Evolutionary conservation across 2,888 invertebrate species (phyloP).

Genomic region (Latrodectus elegans): DNA sequence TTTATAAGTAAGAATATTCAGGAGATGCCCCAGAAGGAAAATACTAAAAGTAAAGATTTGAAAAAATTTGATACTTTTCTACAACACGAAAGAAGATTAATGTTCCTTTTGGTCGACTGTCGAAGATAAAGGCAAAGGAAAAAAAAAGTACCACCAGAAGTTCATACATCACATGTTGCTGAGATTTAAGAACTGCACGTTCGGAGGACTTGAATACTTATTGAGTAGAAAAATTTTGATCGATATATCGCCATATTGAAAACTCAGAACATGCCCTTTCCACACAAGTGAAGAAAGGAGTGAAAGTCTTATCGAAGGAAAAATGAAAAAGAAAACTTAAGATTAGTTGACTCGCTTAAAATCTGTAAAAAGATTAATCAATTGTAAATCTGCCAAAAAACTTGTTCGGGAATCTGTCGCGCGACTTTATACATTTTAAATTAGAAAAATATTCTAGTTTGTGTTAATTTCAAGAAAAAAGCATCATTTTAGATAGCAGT

Average conservation of each 20-base stretch:
- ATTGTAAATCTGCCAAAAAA: not conserved
- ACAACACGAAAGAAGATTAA: slow-evolving; percentile 2
- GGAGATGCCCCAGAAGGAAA: not conserved
- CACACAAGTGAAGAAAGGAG: too few species aligned
- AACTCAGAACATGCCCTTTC: not conserved
- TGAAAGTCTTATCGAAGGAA: too few species aligned
- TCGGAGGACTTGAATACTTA: not conserved
- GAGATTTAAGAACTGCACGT: not conserved
- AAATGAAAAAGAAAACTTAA: not conserved
- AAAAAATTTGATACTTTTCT: not conserved
- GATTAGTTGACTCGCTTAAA: not conserved
- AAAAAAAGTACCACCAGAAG: not conserved
- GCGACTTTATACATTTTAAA: too few species aligned
- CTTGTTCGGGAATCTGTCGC: too few species aligned
- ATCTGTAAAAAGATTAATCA: not conserved
- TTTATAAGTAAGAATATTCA: not conserved
- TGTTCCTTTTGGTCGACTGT: not conserved
- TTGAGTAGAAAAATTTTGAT: not conserved
- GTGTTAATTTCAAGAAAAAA: too few species aligned
- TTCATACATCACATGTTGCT: not conserved
- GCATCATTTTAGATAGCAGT: too few species aligned
- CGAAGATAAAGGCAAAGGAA: not conserved
- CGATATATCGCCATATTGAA: slow-evolving; percentile 1
- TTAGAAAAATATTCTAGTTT: too few species aligned
- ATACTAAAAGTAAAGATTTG: too few species aligned